phyloP scores from a whole-genome alignment of 2,113 vertebrate species.

The Lasiurus borealis region DNA sequence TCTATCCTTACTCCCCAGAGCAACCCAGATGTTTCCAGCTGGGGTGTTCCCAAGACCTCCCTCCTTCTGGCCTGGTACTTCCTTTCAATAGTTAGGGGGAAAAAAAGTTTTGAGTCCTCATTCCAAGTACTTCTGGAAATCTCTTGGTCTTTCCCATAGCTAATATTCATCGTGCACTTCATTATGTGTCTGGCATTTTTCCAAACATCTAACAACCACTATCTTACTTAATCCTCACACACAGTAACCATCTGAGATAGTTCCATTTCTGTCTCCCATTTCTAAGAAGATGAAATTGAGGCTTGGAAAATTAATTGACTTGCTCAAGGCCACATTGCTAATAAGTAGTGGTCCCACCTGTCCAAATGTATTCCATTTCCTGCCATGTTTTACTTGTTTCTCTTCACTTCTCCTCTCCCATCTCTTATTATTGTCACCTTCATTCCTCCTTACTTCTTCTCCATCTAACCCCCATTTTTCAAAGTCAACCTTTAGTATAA shows the following conservation, averaged over 20 bases:
- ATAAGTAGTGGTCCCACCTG: background rate
- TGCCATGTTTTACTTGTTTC: background rate
- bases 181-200: conserved; percentile 60
- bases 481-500: conserved; percentile 45
- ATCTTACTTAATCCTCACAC: conserved; percentile 62
- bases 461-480: background rate
- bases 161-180: conserved; percentile 60
- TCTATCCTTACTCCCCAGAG: background rate
- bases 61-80: background rate
- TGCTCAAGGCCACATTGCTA: conserved; percentile 52
- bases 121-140: conserved; percentile 36
- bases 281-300: conserved; percentile 64
- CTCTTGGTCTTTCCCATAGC: conserved; percentile 60
- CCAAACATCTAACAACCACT: conserved; percentile 61
- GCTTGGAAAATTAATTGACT: conserved; percentile 35
- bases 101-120: background rate
- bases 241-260: conserved; percentile 35
- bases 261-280: conserved; percentile 50
- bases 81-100: background rate
- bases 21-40: conserved; percentile 66
- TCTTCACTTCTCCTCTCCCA: background rate
- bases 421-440: background rate
- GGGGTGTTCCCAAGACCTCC: conserved; percentile 60
- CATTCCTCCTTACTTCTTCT: background rate
- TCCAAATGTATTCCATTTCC: background rate